Percentiles rank a stretch among this genome's conserved stretches.
Evolutionary conservation across 2,113 vertebrate species (phyloP).

Genomic region (Strix uralensis): DNA sequence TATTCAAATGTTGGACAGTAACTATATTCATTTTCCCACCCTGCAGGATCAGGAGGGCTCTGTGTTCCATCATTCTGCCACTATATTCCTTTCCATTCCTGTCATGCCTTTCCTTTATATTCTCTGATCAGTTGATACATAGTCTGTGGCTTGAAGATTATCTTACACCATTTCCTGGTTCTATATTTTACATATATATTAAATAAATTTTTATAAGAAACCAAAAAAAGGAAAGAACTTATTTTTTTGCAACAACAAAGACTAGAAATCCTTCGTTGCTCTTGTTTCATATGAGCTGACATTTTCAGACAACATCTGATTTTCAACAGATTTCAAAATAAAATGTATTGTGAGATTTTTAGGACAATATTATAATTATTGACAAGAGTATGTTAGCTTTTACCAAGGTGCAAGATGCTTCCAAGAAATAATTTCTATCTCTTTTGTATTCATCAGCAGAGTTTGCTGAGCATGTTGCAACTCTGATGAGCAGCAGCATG

Average conservation of each 20-base stretch:
- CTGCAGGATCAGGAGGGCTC: background rate
- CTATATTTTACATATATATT: background rate
- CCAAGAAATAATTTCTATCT: background rate
- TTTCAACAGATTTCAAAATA: background rate
- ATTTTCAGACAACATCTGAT: background rate
- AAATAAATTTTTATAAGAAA: background rate
- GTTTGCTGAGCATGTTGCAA: background rate
- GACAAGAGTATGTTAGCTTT: background rate
- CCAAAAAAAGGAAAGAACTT: background rate
- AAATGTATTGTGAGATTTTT: background rate
- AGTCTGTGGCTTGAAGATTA: accelerated
- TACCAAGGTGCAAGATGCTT: background rate
- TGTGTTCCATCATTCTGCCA: background rate
- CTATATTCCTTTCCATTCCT: background rate
- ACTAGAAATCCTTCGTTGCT: background rate
- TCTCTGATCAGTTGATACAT: background rate
- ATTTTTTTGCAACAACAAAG: background rate
- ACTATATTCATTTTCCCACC: background rate
- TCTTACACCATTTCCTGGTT: background rate
- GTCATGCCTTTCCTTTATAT: background rate
- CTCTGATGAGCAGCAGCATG: accelerated
- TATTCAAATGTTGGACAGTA: background rate
- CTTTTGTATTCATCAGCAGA: background rate
- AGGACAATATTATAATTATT: background rate
- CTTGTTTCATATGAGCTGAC: background rate